Percentiles rank a stretch among this genome's conserved stretches.
Conservation (phyloP, 2,797 vertebrate genomes). For the Takifugu rubripes region DNA sequence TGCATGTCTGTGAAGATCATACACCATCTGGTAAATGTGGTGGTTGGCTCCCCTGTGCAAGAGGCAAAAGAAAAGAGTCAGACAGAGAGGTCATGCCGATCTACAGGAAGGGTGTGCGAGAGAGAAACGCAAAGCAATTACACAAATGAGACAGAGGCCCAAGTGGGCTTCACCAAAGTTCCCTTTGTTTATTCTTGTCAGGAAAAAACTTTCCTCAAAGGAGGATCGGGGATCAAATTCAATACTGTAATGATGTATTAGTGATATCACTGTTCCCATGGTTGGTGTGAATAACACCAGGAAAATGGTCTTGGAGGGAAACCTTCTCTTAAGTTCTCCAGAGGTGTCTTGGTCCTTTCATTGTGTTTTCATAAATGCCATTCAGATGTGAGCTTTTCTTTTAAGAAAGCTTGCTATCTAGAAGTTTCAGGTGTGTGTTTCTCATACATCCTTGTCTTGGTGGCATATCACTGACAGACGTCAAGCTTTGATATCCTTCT, state of each 20-base stretch:
- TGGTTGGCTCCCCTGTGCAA: constrained; percentile 60
- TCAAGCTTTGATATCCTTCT: constrained; percentile 20
- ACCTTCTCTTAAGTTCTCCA: no score
- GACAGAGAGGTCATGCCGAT: constrained; percentile 33
- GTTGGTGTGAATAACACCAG: no score
- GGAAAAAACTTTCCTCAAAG: neutral
- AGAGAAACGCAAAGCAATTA: constrained; percentile 14
- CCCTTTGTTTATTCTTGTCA: no score
- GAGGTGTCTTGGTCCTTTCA: no score
- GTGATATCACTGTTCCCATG: no score
- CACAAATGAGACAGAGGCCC: neutral
- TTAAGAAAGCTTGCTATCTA: constrained; percentile 8
- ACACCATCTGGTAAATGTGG: constrained; percentile 53
- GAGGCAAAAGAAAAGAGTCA: constrained; percentile 40
- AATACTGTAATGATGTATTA: no score
- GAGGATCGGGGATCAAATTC: no score
- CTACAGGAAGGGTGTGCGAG: constrained; percentile 45
- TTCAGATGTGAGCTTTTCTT: no score
- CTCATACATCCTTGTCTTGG: constrained; percentile 8
- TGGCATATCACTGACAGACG: no score
- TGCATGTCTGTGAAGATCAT: constrained; percentile 40
- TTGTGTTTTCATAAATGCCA: no score
- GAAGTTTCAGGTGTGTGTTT: constrained; percentile 15
- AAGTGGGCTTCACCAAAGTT: no score
- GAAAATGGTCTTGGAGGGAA: no score